These are phyloP conservation scores for Caenorhabditis sp. DNA, from an alignment of 2,888 invertebrate species.

Conservation along the genomic window DNA sequence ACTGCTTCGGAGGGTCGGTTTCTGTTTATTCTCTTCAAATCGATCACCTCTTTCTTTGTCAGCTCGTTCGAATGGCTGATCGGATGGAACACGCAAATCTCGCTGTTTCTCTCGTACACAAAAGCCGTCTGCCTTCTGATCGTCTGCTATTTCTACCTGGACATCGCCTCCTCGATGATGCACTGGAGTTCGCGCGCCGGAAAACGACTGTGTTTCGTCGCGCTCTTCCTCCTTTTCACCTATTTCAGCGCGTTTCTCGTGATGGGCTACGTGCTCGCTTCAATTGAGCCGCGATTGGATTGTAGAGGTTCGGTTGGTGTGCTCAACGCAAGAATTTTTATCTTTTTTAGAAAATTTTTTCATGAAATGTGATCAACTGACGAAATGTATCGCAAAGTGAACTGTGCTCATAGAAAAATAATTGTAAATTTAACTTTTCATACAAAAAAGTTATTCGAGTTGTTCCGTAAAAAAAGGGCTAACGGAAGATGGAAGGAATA, in stretches of 20 bases:
- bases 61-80: conserved; percentile 73
- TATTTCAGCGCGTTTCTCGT: conserved; percentile 69
- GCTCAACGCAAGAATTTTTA: no score
- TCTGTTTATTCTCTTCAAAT: neutral
- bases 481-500: no score
- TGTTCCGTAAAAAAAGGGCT: no score
- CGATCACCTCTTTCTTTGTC: conserved; percentile 12
- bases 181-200: conserved; percentile 68
- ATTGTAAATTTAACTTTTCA: no score
- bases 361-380: no score
- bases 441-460: no score
- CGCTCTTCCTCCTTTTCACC: conserved; percentile 67
- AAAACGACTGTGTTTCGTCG: conserved; percentile 65
- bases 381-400: no score
- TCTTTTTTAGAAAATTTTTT: no score
- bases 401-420: no score
- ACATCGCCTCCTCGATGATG: conserved; percentile 70
- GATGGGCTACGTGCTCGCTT: conserved; percentile 65
- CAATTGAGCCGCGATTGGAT: conserved; percentile 66
- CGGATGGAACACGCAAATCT: conserved; percentile 67
- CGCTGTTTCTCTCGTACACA: conserved; percentile 65
- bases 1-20: conserved; percentile 65
- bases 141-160: conserved; percentile 72
- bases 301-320: no score
- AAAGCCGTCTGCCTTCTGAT: conserved; percentile 67